Conservation (phyloP, 2,113 vertebrate genomes). For the Carassius carassius region DNA sequence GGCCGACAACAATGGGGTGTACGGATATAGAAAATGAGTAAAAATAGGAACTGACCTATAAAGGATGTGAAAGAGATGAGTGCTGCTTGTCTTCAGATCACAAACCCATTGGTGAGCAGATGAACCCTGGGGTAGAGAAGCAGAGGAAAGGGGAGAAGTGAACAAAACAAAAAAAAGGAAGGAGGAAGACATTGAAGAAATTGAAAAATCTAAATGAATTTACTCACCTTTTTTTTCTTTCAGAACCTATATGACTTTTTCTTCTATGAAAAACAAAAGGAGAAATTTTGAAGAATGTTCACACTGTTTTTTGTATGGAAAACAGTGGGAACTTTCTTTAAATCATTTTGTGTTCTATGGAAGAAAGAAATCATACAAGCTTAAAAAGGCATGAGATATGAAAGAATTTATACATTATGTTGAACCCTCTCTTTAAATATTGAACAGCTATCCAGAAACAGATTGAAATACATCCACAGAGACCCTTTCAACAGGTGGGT, state of each 20-base stretch:
- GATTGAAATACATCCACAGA: neutral
- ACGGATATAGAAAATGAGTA: neutral
- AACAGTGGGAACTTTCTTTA: neutral
- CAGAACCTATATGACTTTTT: neutral
- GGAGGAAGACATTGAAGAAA: neutral
- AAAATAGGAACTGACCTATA: conserved; percentile 72
- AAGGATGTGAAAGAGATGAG: conserved; percentile 59
- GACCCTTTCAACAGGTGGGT: neutral
- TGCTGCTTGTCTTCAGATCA: conserved; percentile 52
- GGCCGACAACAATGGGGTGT: neutral
- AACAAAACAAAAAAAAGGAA: neutral
- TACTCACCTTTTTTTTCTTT: neutral
- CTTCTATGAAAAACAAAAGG: neutral
- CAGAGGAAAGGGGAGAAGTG: neutral
- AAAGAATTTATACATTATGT: neutral
- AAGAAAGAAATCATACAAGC: neutral
- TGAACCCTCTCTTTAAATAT: neutral
- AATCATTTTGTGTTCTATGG: neutral
- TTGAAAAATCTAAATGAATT: too few relatives aligned
- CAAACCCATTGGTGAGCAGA: conserved; percentile 62
- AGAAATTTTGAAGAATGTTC: neutral
- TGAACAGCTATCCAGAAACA: conserved; percentile 20
- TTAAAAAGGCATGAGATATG: neutral
- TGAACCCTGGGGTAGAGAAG: conserved; percentile 47
- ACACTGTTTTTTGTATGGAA: neutral